Conservation (phyloP, 2,113 vertebrate species). For the Pygoscelis adeliae region DNA sequence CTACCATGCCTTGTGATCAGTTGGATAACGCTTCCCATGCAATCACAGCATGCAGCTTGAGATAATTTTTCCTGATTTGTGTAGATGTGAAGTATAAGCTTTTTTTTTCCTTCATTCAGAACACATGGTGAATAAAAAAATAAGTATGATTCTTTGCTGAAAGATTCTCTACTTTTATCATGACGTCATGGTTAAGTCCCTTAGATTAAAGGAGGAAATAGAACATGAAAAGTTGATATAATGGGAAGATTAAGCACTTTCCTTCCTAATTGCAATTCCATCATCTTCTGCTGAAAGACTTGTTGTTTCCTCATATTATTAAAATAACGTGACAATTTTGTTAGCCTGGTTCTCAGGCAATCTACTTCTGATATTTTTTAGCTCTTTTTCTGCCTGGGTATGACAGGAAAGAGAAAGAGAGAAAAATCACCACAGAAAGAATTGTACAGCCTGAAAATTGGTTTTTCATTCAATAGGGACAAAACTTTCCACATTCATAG, state of each 20-base stretch:
- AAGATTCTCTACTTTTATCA: slow-evolving; percentile 3
- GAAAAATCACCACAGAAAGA: background rate
- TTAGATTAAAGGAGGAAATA: background rate
- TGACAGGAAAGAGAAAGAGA: background rate
- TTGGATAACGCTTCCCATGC: background rate
- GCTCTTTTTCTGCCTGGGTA: background rate
- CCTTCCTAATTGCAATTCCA: background rate
- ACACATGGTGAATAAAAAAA: background rate
- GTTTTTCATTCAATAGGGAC: background rate
- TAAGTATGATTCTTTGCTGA: background rate
- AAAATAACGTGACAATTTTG: background rate
- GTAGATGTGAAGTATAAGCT: background rate
- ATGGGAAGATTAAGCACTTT: background rate
- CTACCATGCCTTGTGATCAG: background rate
- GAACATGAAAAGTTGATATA: background rate
- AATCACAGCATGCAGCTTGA: background rate
- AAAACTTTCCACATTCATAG: background rate
- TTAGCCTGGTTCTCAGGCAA: background rate
- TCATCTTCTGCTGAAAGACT: background rate
- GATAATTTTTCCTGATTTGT: background rate
- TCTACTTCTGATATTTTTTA: background rate
- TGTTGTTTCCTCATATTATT: background rate
- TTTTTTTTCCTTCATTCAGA: background rate
- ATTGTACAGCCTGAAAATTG: background rate
- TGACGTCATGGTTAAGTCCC: background rate